Evolutionary conservation across 2,113 vertebrate genomes (phyloP).

Genomic region (Phaethornis superciliosus): DNA sequence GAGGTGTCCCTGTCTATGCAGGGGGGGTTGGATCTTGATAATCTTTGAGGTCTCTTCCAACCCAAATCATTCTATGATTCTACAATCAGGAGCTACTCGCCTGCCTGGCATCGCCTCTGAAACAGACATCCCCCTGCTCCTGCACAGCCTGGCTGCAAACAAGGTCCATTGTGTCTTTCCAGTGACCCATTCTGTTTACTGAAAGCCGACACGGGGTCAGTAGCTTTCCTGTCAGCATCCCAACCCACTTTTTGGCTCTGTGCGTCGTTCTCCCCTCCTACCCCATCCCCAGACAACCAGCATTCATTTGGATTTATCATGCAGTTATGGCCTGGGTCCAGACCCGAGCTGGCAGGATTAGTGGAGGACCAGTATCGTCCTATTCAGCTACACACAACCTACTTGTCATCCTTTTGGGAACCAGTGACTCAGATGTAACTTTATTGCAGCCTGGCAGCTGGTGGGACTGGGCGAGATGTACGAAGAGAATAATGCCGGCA

Average conservation of each 20-base stretch:
- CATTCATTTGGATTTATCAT: slow-evolving; percentile 49
- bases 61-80: too few species aligned
- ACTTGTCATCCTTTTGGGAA: slow-evolving; percentile 80
- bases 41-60: too few species aligned
- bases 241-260: neutral
- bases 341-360: slow-evolving; percentile 67
- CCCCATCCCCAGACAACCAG: neutral
- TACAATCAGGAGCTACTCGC: neutral
- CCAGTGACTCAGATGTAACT: slow-evolving; percentile 82
- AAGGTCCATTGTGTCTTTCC: slow-evolving; percentile 4
- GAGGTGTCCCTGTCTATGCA: too few species aligned
- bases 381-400: slow-evolving; percentile 74
- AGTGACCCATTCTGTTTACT: slow-evolving; percentile 16
- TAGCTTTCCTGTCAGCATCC: neutral
- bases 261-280: neutral
- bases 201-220: neutral
- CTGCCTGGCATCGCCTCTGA: neutral
- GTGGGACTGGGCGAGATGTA: slow-evolving; percentile 65
- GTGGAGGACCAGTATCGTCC: slow-evolving; percentile 60
- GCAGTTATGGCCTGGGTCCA: slow-evolving; percentile 71
- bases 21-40: too few species aligned
- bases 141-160: neutral
- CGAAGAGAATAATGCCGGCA: slow-evolving; percentile 63
- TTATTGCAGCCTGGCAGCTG: slow-evolving; percentile 79
- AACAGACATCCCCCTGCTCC: neutral